Percentiles rank a stretch among this genome's conserved stretches.
Conservation (phyloP, 2,888 invertebrate genomes). For the Leucophenga maculata region DNA sequence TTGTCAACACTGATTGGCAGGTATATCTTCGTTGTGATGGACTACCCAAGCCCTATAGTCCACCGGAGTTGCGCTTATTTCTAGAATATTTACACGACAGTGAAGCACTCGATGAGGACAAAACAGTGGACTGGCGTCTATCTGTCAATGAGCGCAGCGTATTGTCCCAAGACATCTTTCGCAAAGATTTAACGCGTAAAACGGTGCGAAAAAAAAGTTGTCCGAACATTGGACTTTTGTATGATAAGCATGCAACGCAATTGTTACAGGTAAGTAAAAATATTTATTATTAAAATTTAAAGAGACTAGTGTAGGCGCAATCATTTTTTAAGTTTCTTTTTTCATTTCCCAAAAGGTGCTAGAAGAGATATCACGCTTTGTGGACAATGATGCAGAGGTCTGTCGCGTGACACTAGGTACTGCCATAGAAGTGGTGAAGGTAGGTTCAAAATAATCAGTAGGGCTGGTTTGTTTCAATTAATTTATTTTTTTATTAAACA, state of each 20-base stretch:
- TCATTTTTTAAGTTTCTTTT: no score
- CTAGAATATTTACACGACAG: constrained; percentile 46
- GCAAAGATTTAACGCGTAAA: constrained; percentile 50
- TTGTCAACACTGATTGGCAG: constrained; percentile 50
- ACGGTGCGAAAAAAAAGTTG: constrained; percentile 34
- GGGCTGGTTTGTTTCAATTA: background rate
- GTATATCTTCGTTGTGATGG: constrained; percentile 59
- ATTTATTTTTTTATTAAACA: background rate
- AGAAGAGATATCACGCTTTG: constrained; percentile 45
- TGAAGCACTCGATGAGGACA: constrained; percentile 42
- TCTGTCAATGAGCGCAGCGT: constrained; percentile 58
- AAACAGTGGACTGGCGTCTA: constrained; percentile 59
- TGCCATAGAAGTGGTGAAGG: constrained; percentile 45
- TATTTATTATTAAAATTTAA: no score
- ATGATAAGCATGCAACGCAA: constrained; percentile 46
- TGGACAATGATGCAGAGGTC: constrained; percentile 51
- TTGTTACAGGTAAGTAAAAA: constrained; percentile 21
- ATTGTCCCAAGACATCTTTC: constrained; percentile 56
- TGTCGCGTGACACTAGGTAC: background rate
- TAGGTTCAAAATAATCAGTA: constrained; percentile 11
- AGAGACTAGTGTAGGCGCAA: no score
- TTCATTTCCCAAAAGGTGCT: constrained; percentile 44
- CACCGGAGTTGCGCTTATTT: constrained; percentile 57
- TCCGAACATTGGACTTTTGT: constrained; percentile 49
- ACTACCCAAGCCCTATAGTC: constrained; percentile 56